These are phyloP conservation scores for Xestia ashworthii DNA, from an alignment of 2,888 invertebrate species.

Conservation along the genomic window DNA sequence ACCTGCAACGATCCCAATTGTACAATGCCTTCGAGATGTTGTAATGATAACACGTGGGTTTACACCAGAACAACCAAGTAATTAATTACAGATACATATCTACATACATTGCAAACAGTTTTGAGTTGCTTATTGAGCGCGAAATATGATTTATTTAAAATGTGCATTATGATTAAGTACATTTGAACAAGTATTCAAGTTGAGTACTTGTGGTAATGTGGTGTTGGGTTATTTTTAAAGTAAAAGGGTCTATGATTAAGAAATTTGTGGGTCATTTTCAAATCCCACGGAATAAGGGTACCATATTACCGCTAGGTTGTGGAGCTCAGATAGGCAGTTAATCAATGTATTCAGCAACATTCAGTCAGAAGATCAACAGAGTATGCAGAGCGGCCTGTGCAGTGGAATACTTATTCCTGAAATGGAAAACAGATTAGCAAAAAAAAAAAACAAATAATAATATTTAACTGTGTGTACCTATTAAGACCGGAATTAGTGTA, in stretches of 20 bases:
- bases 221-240: not conserved
- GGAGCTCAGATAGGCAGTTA: not conserved
- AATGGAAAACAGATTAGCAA: not conserved
- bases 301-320: not conserved
- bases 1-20: conserved; percentile 51
- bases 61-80: conserved; percentile 30
- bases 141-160: conserved; percentile 5
- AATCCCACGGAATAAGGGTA: not conserved
- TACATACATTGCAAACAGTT: conserved; percentile 24
- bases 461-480: no score
- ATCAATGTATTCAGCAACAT: not conserved
- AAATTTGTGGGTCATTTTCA: not conserved
- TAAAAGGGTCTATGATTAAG: not conserved
- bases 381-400: not conserved
- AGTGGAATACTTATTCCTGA: not conserved
- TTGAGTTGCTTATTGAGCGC: conserved; percentile 25
- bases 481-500: no score
- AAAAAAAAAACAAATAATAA: no score
- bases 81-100: conserved; percentile 50
- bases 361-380: not conserved
- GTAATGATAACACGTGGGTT: conserved; percentile 37
- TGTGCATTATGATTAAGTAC: conserved; percentile 13
- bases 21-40: conserved; percentile 40
- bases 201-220: not conserved
- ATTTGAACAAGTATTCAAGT: conserved; percentile 8